phyloP scores from a whole-genome alignment of 1,140 invertebrate species.

The Brachionus rubens region DNA sequence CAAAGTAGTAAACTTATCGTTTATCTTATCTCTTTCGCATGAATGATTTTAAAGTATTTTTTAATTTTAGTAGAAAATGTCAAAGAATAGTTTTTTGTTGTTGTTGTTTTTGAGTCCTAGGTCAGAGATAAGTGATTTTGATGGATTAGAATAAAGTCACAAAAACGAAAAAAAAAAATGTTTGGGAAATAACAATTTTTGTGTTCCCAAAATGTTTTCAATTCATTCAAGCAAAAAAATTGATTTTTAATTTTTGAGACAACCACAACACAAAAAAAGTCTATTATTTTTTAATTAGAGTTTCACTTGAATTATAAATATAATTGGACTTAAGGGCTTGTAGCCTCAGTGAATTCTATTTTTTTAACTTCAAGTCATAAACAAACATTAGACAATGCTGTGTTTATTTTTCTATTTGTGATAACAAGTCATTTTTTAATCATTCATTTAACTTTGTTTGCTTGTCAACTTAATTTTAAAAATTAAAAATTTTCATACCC shows the following conservation, averaged over 20 bases:
- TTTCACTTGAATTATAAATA: not conserved
- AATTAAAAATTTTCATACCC: too few species aligned
- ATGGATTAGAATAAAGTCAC: conserved; percentile 16
- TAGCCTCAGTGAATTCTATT: too few species aligned
- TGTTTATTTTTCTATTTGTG: too few species aligned
- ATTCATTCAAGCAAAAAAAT: conserved; percentile 16
- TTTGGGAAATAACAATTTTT: conserved; percentile 4
- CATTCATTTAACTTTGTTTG: too few species aligned
- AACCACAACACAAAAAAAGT: too few species aligned
- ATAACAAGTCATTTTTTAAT: too few species aligned
- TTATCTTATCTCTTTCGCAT: conserved; percentile 18
- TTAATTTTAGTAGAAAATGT: conserved; percentile 24
- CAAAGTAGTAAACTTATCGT: conserved; percentile 42
- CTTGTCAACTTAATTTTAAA: too few species aligned
- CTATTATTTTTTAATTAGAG: conserved; percentile 37
- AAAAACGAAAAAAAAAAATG: not conserved
- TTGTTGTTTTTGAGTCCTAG: conserved; percentile 8
- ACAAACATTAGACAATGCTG: too few species aligned
- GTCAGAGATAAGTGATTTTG: conserved; percentile 39
- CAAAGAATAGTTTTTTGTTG: conserved; percentile 11
- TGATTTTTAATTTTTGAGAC: not conserved
- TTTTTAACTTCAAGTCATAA: too few species aligned
- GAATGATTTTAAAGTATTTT: conserved; percentile 17
- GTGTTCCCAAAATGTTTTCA: not conserved
- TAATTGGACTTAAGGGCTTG: too few species aligned